These are phyloP conservation scores for Karalla daura DNA, from an alignment of 2,797 vertebrate species.

Conservation along the genomic window DNA sequence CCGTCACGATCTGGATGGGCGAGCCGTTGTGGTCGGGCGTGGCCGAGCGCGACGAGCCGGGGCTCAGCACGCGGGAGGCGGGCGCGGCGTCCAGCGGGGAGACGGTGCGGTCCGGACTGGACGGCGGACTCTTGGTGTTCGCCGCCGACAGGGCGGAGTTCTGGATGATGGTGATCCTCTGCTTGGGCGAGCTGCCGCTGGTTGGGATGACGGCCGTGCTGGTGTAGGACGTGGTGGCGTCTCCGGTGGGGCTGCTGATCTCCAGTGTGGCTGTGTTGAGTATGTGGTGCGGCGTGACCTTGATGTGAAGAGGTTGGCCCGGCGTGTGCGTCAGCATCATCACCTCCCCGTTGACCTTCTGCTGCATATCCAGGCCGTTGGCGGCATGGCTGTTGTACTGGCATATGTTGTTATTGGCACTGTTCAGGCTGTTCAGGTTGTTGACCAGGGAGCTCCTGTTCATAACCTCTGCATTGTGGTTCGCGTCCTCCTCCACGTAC, in stretches of 20 bases:
- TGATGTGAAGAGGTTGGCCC: conserved; percentile 94
- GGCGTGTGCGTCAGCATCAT: conserved; percentile 91
- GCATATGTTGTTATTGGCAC: conserved; percentile 82
- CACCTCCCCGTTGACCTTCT: conserved; percentile 87
- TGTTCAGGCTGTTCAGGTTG: conserved; percentile 78
- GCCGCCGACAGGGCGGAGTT: conserved; percentile 85
- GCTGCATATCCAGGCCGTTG: conserved; percentile 83
- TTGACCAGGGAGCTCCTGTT: conserved; percentile 82
- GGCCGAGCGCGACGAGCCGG: conserved; percentile 87
- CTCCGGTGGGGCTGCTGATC: conserved; percentile 91
- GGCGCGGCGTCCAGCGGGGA: conserved; percentile 86
- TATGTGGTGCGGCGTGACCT: conserved; percentile 93
- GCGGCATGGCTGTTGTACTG: conserved; percentile 86
- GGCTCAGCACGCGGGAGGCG: conserved; percentile 84
- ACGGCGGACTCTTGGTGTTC: conserved; percentile 81
- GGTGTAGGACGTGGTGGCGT: conserved; percentile 89
- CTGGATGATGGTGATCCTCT: conserved; percentile 96
- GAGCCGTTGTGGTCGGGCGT: conserved; percentile 90
- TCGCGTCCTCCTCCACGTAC: conserved; percentile 82
- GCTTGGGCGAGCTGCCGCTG: conserved; percentile 90
- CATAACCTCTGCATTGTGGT: conserved; percentile 78
- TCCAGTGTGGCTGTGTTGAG: conserved; percentile 94
- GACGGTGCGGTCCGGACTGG: conserved; percentile 85
- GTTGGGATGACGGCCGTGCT: conserved; percentile 95
- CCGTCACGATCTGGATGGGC: conserved; percentile 89